A percentile compares a stretch with the other conserved stretches of the same genome.
Evolutionary conservation across 1,140 invertebrate genomes (phyloP).

Genomic region (fruit fly (Drosophila melanogaster)): DNA sequence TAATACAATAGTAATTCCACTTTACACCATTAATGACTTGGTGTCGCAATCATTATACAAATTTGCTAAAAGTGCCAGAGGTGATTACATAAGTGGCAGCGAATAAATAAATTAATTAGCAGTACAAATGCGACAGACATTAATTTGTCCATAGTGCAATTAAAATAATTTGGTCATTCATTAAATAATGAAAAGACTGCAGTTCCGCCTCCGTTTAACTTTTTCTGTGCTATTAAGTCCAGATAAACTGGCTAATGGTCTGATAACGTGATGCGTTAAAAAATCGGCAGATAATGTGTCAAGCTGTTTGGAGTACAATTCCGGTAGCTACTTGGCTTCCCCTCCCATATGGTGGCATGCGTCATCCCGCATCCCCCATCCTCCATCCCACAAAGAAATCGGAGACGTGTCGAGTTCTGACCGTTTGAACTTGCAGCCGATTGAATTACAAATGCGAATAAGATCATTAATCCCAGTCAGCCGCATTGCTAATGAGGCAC

Average conservation of each 20-base stretch:
- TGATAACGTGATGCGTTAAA: constrained; percentile 13
- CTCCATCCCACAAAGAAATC: neutral
- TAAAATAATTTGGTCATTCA: constrained; percentile 44
- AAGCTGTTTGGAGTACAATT: neutral
- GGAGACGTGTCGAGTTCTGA: constrained; percentile 1
- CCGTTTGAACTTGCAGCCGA: constrained; percentile 28
- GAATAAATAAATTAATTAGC: constrained; percentile 5
- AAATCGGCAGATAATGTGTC: constrained; percentile 7
- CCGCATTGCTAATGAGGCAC: constrained; percentile 38
- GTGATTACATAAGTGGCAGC: constrained; percentile 17
- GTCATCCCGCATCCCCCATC: neutral
- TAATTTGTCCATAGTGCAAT: constrained; percentile 34
- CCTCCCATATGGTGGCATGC: constrained; percentile 10
- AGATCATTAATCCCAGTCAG: constrained; percentile 37
- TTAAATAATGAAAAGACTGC: constrained; percentile 24
- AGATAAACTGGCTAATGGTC: constrained; percentile 11
- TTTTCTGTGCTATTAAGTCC: neutral
- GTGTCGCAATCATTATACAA: constrained; percentile 17
- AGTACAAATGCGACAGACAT: neutral
- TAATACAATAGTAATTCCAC: too few relatives aligned
- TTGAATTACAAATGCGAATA: constrained; percentile 59
- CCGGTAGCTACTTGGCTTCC: constrained; percentile 5
- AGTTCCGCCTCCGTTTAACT: constrained; percentile 11
- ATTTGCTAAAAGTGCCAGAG: constrained; percentile 32
- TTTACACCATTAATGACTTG: neutral